Evolutionary conservation across 2,113 vertebrate species (phyloP), one percentile per base, ranked within the genome.

Genomic region (Irena cyanogastra): DNA sequence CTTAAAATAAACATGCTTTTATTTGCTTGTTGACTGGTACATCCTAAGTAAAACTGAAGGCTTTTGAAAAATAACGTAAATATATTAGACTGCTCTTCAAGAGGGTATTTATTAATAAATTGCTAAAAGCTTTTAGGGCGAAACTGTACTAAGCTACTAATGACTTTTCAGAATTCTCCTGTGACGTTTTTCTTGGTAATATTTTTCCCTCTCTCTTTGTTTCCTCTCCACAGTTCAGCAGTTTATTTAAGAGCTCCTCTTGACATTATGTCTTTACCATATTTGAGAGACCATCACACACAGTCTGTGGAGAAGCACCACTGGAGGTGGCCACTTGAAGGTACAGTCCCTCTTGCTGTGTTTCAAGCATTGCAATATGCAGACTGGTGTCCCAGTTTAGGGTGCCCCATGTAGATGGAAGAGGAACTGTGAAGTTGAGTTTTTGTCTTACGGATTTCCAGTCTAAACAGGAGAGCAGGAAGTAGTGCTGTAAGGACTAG

Each of bases 121-220:
- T 3, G 3, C 50, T 84, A 76, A 94, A 94, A 95, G 53, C 47
- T 87, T 87, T 92, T 65, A 84, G 24, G 33, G 50, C 47, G 49
- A 87, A 93, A 68, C 10, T 0, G 5, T 57, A 82, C 80, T 53
- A 75, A 87, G 53, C 53, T 79, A 53, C 30, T 89, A 91, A 95
- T 50, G 49, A 69, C 63, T 91, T 92, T 89, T 76, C 83, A 87
- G 87, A 94, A 92, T 63, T 83, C 8, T 74, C 13, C n/a, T 76
- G 24, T 61, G 31, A 10, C 18, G 33, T 63, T 94, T 94, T 93
- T 94, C 83, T 47, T 60, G n/a, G 74, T 75, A 87, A 80, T 83
- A 68, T 83, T 86, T 93, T 87, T 18, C 52, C 23, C 23, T 69
- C 11, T 60, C 42, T 74, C 31, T 61, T 30, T n/a, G 41, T 45